These are phyloP conservation scores for Bombus confusus DNA, from an alignment of 1,140 invertebrate species.

Conservation along the genomic window DNA sequence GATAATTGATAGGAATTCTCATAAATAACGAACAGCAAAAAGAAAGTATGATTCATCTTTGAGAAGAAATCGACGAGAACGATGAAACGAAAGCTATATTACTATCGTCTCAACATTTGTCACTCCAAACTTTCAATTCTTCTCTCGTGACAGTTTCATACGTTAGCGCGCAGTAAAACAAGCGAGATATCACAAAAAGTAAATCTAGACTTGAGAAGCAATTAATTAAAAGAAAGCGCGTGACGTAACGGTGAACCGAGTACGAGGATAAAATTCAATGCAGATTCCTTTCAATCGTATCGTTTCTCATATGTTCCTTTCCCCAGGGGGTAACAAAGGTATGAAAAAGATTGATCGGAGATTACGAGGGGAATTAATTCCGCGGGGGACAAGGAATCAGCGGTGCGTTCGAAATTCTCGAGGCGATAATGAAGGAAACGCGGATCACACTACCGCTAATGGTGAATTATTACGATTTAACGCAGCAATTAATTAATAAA, in stretches of 20 bases:
- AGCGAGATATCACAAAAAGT: neutral
- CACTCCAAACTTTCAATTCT: neutral
- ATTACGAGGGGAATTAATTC: neutral
- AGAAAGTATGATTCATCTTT: neutral
- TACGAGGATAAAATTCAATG: neutral
- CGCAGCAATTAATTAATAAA: slow-evolving; percentile 44
- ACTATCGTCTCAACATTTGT: too few relatives aligned
- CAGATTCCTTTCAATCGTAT: neutral
- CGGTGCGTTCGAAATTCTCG: neutral
- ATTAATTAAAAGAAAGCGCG: neutral
- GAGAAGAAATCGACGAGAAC: neutral
- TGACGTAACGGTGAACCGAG: neutral
- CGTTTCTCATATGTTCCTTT: rapidly evolving
- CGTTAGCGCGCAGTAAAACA: neutral
- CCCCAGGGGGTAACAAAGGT: neutral
- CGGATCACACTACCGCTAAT: neutral
- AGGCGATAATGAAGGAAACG: neutral
- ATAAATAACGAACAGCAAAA: neutral
- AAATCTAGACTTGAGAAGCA: neutral
- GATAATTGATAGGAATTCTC: too few relatives aligned
- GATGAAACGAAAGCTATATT: neutral
- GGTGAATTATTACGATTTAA: slow-evolving; percentile 37
- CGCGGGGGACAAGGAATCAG: neutral
- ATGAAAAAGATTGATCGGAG: neutral
- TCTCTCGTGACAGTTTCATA: neutral